Percentiles rank a stretch among this genome's conserved stretches.
Conservation (phyloP, 2,113 vertebrate genomes). For the Melierax canorus region DNA sequence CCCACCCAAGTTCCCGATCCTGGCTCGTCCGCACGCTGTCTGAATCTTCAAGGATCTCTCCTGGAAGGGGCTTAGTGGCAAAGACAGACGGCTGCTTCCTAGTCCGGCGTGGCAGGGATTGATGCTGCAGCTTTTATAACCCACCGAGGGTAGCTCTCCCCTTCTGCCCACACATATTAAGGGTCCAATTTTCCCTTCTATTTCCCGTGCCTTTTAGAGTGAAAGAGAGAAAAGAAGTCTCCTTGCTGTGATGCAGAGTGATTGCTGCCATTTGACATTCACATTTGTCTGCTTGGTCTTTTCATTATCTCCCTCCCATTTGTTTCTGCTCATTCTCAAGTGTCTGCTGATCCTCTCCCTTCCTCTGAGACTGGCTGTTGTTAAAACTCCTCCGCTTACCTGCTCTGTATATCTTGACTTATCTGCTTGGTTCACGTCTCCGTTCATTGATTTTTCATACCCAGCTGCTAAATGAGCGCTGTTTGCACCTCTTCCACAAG, state of each 20-base stretch:
- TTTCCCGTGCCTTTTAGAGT: constrained; percentile 1
- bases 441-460: constrained; percentile 46
- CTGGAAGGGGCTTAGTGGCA: neutral
- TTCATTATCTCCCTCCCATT: constrained; percentile 59
- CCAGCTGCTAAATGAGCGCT: constrained; percentile 31
- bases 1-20: neutral
- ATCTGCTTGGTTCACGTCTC: constrained; percentile 24
- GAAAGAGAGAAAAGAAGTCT: constrained; percentile 33
- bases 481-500: constrained; percentile 29
- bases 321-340: constrained; percentile 43
- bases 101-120: neutral
- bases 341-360: constrained; percentile 28
- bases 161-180: neutral
- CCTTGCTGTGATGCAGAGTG: constrained; percentile 49
- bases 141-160: neutral
- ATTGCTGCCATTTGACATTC: constrained; percentile 58
- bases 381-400: constrained; percentile 51
- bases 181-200: constrained; percentile 38
- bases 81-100: neutral
- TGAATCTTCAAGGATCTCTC: neutral
- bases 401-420: constrained; percentile 52
- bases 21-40: neutral
- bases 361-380: constrained; percentile 40
- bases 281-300: constrained; percentile 43
- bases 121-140: neutral